phyloP scores from a whole-genome alignment of 2,888 invertebrate genomes.

The Philhelius pedissequus region DNA sequence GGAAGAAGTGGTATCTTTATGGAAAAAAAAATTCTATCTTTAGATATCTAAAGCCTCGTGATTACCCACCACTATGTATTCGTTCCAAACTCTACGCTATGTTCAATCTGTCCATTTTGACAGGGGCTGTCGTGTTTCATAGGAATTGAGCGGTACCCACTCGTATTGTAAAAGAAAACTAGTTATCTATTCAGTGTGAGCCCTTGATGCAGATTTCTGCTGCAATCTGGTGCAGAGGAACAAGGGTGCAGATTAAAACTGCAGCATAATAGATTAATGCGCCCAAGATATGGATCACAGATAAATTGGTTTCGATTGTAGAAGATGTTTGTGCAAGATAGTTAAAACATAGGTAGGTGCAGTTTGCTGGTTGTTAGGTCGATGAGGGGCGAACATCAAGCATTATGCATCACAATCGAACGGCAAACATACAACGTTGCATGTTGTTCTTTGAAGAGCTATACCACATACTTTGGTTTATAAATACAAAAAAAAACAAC shows the following conservation, averaged over 20 bases:
- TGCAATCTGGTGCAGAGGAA: constrained; percentile 6
- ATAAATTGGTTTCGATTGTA: constrained; percentile 65
- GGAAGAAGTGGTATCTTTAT: background rate
- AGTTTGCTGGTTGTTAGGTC: constrained; percentile 15
- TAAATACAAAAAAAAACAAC: background rate
- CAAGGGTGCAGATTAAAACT: constrained; percentile 58
- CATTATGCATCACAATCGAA: constrained; percentile 4
- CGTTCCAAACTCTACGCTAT: constrained; percentile 30
- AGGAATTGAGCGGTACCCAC: constrained; percentile 45
- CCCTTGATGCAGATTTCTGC: constrained; percentile 23
- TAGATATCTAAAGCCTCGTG: constrained; percentile 1
- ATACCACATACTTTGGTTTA: background rate
- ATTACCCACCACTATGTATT: constrained; percentile 12
- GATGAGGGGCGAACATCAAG: constrained; percentile 12
- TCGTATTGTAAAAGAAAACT: constrained; percentile 18
- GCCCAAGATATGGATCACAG: constrained; percentile 63
- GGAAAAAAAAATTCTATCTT: background rate
- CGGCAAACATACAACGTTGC: constrained; percentile 31
- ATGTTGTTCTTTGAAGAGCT: constrained; percentile 22
- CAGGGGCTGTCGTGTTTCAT: constrained; percentile 59
- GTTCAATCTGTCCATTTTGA: constrained; percentile 66
- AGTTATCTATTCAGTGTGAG: constrained; percentile 13
- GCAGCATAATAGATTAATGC: constrained; percentile 64
- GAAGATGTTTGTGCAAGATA: constrained; percentile 55
- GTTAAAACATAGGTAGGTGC: background rate